Evolutionary conservation across 1,140 invertebrate species (phyloP), one percentile per base, ranked within the genome.

Genomic region (Drosophila nebulosa): DNA sequence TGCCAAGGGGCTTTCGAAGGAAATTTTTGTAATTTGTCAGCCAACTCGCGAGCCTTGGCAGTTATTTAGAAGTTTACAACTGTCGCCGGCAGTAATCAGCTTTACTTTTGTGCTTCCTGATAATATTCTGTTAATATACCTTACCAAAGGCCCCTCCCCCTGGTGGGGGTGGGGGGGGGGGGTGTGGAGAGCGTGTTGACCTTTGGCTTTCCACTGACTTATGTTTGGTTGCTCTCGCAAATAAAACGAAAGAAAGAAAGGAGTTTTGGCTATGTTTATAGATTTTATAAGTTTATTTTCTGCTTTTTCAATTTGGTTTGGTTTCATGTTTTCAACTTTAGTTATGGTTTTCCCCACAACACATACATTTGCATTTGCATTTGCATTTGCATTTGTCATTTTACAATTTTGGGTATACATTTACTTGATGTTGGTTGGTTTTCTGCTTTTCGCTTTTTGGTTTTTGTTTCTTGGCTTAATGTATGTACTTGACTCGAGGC

Each of bases 21-120:
- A 78, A 77, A 46, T 46, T 68, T 68, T 78, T 65, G 69, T 74
- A 78, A 86, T 81, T 86, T 85, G 78, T 86, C 78, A 85, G 62
- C 51, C 51, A 18, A 32, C 69, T 14, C 30, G 60, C 72, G 39
- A 52, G 61, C 10, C 79, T 36, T 75, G 63, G 65, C 79, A 79
- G 80, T 79, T 76, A 79, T 85, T 84, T 85, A 66, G 69, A 85
- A 80, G 81, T 78, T 85, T 78, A 85, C 78, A 85, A 78, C 81
- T 85, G 81, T 78, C 78, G 78, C 70, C 70, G 74, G 50, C 67
- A 64, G 83, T 86, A 85, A 85, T 85, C 81, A 85, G 81, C 81
- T 86, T 86, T 86, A 78, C 78, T 74, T 78, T 65, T 78, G 55
- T 74, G 46, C 39, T 46, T 60, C 36, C 81, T 61, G 73, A 74